A percentile compares a stretch with the other conserved stretches of the same genome.
These are phyloP conservation scores for Sympetrum striolatum DNA, from an alignment of 2,888 invertebrate species.

Conservation along the genomic window DNA sequence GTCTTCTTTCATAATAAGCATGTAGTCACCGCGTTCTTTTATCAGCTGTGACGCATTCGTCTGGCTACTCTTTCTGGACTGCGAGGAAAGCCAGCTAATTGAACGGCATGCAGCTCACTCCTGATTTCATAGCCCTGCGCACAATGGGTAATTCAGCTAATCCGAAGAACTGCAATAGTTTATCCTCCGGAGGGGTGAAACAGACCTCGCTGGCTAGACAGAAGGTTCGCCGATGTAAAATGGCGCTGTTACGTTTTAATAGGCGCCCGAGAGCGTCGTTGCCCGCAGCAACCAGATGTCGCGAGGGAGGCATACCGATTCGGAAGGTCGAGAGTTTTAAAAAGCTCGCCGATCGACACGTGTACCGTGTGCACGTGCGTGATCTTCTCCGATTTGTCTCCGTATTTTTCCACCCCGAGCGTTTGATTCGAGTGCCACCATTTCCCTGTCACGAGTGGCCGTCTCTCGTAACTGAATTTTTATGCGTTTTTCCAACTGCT, in stretches of 20 bases:
- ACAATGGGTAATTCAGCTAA: too few relatives aligned
- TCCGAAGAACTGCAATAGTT: too few relatives aligned
- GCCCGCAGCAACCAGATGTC: slow-evolving; percentile 22
- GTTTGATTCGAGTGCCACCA: too few relatives aligned
- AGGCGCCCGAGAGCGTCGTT: slow-evolving; percentile 30
- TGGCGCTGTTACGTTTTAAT: background rate
- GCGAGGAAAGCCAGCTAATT: too few relatives aligned
- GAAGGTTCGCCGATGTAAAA: background rate
- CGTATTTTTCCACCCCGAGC: background rate
- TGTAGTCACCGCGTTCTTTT: too few relatives aligned
- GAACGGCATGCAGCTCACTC: too few relatives aligned
- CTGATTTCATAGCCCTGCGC: too few relatives aligned
- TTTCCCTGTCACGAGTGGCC: too few relatives aligned
- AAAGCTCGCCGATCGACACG: background rate
- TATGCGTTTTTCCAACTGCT: background rate
- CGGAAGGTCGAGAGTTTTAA: background rate
- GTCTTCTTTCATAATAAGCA: too few relatives aligned
- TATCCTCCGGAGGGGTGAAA: background rate
- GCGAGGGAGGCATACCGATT: slow-evolving; percentile 25
- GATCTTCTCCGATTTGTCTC: background rate
- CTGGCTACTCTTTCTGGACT: too few relatives aligned
- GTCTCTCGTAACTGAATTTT: too few relatives aligned
- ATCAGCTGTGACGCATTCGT: too few relatives aligned
- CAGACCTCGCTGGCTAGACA: background rate
- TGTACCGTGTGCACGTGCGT: background rate